These are phyloP conservation scores for Cercocebus atys DNA, from an alignment of 2,113 vertebrate species.

Conservation along the genomic window DNA sequence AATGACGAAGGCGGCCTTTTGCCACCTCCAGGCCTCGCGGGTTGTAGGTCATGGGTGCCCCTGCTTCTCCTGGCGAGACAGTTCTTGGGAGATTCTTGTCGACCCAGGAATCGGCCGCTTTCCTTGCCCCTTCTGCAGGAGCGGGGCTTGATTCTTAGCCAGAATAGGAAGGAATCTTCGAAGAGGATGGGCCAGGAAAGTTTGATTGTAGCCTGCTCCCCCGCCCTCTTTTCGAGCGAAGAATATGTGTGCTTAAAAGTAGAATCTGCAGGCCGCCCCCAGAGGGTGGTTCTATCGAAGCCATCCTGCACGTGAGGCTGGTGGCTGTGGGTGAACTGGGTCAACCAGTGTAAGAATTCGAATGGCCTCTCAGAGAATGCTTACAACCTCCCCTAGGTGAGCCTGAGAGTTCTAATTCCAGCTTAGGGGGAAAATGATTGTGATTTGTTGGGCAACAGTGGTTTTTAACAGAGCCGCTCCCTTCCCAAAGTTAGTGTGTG, in stretches of 20 bases:
- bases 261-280: neutral
- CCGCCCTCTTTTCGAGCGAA: neutral
- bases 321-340: neutral
- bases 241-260: constrained; percentile 36
- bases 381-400: neutral
- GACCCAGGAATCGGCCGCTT: neutral
- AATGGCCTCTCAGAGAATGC: neutral
- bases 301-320: neutral
- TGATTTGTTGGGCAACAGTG: neutral
- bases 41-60: neutral
- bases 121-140: neutral
- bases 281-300: neutral
- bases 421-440: neutral
- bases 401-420: neutral
- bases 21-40: neutral
- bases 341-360: neutral
- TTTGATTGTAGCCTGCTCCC: constrained; percentile 15
- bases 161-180: constrained; percentile 25
- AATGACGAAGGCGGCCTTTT: neutral
- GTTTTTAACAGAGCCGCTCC: neutral
- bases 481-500: neutral
- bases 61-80: neutral
- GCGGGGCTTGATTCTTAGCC: neutral
- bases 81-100: neutral
- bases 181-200: constrained; percentile 51